Base-by-base conservation (phyloP, 2,888 invertebrate species). In the Galeruca laticollis region DNA sequence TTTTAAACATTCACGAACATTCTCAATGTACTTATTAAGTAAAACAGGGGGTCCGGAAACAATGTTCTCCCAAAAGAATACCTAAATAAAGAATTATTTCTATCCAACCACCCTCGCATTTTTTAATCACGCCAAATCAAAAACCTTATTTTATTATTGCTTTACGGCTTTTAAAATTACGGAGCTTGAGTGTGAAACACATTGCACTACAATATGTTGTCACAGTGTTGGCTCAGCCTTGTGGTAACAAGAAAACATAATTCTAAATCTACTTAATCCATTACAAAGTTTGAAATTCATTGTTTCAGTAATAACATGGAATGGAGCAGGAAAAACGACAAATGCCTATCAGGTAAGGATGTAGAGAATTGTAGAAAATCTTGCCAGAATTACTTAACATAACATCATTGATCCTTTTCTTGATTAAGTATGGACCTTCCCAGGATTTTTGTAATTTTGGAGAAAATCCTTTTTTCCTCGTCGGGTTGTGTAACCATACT, bases 101-200 rank as follows among this genome's bases (percentile, higher is more conserved):
- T 80, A 80, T 79, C 77, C 79, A 51, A 74, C 77, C 79, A 78
- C 79, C 78, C 79, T 76, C 79, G 78, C 79, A 80, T 82, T 84
- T 84, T 85, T 85, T 84, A 85, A 85, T 84, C 84, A 85, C 82
- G 81, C 82, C 83, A 80, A 84, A 84, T 84, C 83, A 83, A 82
- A 83, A 83, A 82, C 80, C 82, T 81, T 80, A 80, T 78, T 80
- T 80, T 82, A 81, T 82, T 82, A 82, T 82, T 82, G 82, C 80
- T 82, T 82, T 82, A 82, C 77, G 80, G 79, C 78, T 75, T 77
- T 65, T 60, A 76, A 75, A 81, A 82, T 81, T 81, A 79, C 78
- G 73, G 75, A 73, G 74, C 69, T 69, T 70, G 74, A 74, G 73
- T 69, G 75, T 72, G 73, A 71, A 73, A 73, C 70, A 73, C 73